Evolutionary conservation across 1,140 invertebrate genomes (phyloP).

Genomic region (Drosophila leontia): DNA sequence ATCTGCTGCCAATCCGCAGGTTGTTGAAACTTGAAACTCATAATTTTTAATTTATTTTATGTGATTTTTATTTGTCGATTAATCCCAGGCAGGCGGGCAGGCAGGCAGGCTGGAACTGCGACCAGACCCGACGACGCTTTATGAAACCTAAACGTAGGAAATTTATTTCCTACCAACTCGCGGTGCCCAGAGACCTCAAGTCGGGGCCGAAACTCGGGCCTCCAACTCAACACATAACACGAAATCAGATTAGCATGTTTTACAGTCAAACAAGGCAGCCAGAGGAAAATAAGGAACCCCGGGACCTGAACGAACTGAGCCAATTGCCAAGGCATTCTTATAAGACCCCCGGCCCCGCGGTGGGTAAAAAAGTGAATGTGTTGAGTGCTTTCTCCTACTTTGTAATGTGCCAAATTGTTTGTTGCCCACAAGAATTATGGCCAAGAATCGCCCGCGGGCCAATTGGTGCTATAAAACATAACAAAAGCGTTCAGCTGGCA

Average conservation of each 20-base stretch:
- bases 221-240: conserved; percentile 78
- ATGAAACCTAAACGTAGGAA: conserved; percentile 83
- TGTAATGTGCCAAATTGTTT: conserved; percentile 81
- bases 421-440: conserved; percentile 63
- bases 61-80: conserved; percentile 84
- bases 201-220: conserved; percentile 30
- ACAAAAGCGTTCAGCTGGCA: conserved; percentile 30
- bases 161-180: conserved; percentile 70
- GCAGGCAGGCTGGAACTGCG: conserved; percentile 27
- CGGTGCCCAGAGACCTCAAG: conserved; percentile 20
- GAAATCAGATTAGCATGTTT: conserved; percentile 83
- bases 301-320: conserved; percentile 63
- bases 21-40: conserved; percentile 83
- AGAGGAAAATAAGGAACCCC: conserved; percentile 33
- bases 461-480: conserved; percentile 73
- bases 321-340: conserved; percentile 67
- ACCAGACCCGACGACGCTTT: conserved; percentile 68
- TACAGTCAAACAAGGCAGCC: conserved; percentile 69
- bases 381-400: conserved; percentile 79
- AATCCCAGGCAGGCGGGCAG: conserved; percentile 55
- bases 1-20: conserved; percentile 77
- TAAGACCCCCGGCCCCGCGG: conserved; percentile 19
- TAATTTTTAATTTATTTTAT: conserved; percentile 84
- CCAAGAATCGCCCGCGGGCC: conserved; percentile 62
- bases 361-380: conserved; percentile 72